Evolutionary conservation across 2,888 invertebrate species (phyloP), one percentile per base, ranked within the genome.

Genomic region (Cybosia mesomella): DNA sequence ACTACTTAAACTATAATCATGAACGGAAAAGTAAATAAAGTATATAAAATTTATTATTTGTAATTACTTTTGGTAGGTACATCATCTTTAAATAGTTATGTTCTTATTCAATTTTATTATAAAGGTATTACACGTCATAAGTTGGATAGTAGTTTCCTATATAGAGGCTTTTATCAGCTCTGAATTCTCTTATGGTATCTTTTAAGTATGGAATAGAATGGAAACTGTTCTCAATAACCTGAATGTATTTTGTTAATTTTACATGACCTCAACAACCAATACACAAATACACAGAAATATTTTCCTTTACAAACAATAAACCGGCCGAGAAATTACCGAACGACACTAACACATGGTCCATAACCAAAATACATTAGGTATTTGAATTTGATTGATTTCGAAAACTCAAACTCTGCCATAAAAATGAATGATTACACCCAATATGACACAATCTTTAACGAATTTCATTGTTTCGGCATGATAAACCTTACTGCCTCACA

Each of bases 391-490:
- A 49, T 49, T 49, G 49, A 49, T 49, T 49, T 49, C 49, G n/a
- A n/a, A 49, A 49, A n/a, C 49, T n/a, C 49, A 49, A n/a, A n/a
- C n/a, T 1, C n/a, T 49, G 49, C 49, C 49, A n/a, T 49, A 49
- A 49, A 49, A 49, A 18, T 49, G 49, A 49, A 49, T 49, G 49
- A 49, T 49, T 49, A 49, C 49, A n/a, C 49, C 18, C 49, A 49
- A 49, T 49, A n/a, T 49, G 9, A 9, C n/a, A 18, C 43, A 49
- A n/a, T 49, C 49, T 49, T 49, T n/a, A 49, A 49, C 49, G 49
- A 49, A 18, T 49, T 49, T 8, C 18, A n/a, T 49, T n/a, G 49
- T 9, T n/a, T 8, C 18, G n/a, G 49, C 8, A 49, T 49, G 9
- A 8, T 49, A 49, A n/a, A 49, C 49, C 49, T n/a, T 49, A 49